Conservation (phyloP, 2,888 invertebrate genomes). For the Agrotis exclamationis region DNA sequence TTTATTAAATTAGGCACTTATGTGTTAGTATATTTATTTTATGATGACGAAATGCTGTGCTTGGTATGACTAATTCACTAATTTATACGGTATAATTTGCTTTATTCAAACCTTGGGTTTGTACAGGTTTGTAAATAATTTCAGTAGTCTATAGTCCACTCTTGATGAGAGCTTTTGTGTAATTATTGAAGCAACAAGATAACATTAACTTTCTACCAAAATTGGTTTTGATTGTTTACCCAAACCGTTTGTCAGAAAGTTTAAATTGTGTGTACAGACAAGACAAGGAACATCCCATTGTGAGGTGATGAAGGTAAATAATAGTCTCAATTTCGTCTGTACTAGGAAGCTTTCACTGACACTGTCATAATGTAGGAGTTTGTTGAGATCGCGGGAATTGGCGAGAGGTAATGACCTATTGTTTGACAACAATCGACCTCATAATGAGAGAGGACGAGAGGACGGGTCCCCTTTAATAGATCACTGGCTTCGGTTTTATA, state of each 20-base stretch:
- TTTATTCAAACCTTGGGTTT: background rate
- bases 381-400: slow-evolving; percentile 79
- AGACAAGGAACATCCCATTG: slow-evolving; percentile 52
- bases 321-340: slow-evolving; percentile 74
- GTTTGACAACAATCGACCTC: slow-evolving; percentile 77
- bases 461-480: slow-evolving; percentile 54
- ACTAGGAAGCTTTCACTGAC: slow-evolving; percentile 82
- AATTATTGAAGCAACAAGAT: slow-evolving; percentile 18
- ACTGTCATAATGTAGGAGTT: slow-evolving; percentile 69
- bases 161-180: background rate
- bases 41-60: background rate
- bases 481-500: slow-evolving; percentile 56
- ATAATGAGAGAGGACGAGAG: slow-evolving; percentile 64
- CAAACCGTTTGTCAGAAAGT: slow-evolving; percentile 37
- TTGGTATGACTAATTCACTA: background rate
- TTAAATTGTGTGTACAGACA: slow-evolving; percentile 25
- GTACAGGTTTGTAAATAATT: background rate
- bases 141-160: background rate
- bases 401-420: slow-evolving; percentile 78
- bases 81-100: background rate
- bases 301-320: slow-evolving; percentile 62
- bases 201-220: slow-evolving; percentile 42
- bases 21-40: background rate
- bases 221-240: slow-evolving; percentile 41
- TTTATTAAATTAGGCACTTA: background rate